Percentiles rank a stretch among this genome's conserved stretches.
Evolutionary conservation across 2,888 invertebrate genomes (phyloP).

Genomic region (Campoletis raptor): DNA sequence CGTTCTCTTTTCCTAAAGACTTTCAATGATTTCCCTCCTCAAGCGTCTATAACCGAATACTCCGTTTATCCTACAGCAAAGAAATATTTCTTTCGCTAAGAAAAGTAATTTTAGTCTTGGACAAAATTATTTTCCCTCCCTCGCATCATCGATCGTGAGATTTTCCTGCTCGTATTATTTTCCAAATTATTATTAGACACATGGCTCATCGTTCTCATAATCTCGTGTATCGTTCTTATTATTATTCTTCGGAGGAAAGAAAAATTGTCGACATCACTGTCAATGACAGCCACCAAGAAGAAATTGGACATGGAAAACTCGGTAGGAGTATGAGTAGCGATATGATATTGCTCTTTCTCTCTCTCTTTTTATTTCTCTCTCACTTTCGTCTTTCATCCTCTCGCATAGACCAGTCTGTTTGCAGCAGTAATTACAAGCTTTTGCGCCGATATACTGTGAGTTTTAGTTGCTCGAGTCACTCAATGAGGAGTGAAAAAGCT

Average conservation of each 20-base stretch:
- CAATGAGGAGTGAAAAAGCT: conserved; percentile 46
- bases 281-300: conserved; percentile 41
- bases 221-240: background rate
- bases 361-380: conserved; percentile 53
- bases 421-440: conserved; percentile 80
- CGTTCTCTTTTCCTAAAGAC: background rate
- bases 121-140: conserved; percentile 34
- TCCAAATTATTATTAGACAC: conserved; percentile 31
- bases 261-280: conserved; percentile 34
- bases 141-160: conserved; percentile 38
- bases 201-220: background rate
- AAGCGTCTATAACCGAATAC: conserved; percentile 52
- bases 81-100: conserved; percentile 50
- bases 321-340: conserved; percentile 25
- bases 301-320: conserved; percentile 56
- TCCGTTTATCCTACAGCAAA: conserved; percentile 33
- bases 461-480: conserved; percentile 35
- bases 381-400: conserved; percentile 42
- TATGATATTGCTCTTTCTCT: conserved; percentile 37
- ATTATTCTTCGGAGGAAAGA: conserved; percentile 23
- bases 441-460: conserved; percentile 46
- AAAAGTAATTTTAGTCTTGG: conserved; percentile 57
- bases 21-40: conserved; percentile 20
- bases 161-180: conserved; percentile 15
- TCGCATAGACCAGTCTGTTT: conserved; percentile 73